Evolutionary conservation across 1,140 invertebrate species (phyloP), one percentile per base, ranked within the genome.

Genomic region (Monomorium pharaonis): DNA sequence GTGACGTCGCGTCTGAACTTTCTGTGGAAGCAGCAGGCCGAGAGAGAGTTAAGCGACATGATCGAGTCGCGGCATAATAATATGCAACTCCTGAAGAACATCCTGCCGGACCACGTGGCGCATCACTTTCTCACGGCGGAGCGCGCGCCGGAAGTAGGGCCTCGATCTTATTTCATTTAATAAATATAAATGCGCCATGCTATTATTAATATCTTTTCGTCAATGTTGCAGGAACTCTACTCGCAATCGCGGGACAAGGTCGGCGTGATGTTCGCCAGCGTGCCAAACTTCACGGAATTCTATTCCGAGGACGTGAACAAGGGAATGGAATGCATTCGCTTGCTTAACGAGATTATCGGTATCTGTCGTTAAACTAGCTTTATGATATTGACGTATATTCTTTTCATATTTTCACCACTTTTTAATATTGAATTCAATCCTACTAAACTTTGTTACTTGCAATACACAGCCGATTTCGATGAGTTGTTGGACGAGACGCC

Each of bases 321-420:
- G 93, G 99, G 99, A 58, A 97, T 99, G 92, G 99, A 99, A 93
- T 99, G 99, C 95, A 99, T 99, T 92, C 96, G 99, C 81, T 96
- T 99, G 47, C 96, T 99, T 24, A 99, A 99, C 95, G 99, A 99
- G 96, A 99, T 99, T 85, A 99, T 99, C 91, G 98, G 97, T 98
- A 95, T 5, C 49, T 12, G 0, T 51, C 9, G 10, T 70, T 33
- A 56, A 58, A 56, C 10, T 56, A 16, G 0, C 10, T 51, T n/a
- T 49, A 30, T 30, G 7, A 51, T 70, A 70, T 70, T 18, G n/a
- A 69, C 3, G n/a, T 67, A 67, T 21, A 9, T 24, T 0, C 2
- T 60, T 12, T 7, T 44, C 0, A 60, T 42, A 30, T 58, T 76
- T 58, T 7, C 30, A 24, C 27, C 2, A 62, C 7, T 3, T n/a